These are phyloP conservation scores for Premnoplex brunnescens DNA, from an alignment of 2,797 vertebrate species.

Conservation along the genomic window DNA sequence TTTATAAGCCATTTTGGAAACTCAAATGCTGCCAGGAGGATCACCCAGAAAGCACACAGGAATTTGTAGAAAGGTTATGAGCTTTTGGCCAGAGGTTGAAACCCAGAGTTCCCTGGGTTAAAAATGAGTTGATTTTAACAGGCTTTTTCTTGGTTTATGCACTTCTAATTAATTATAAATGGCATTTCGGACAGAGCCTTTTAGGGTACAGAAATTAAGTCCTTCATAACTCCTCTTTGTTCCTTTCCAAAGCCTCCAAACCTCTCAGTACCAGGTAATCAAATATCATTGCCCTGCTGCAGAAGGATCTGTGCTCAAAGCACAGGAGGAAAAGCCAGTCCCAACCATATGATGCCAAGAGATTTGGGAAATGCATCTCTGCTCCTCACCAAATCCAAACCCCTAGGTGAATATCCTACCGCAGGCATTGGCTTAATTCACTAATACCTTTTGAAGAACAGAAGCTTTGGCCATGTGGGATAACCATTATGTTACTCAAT, in stretches of 20 bases:
- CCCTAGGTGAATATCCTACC: neutral
- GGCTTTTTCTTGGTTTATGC: neutral
- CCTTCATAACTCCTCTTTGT: neutral
- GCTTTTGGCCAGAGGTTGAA: neutral
- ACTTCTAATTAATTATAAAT: neutral
- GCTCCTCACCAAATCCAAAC: neutral
- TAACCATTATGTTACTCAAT: neutral
- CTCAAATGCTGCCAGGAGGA: neutral
- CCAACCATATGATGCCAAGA: rapidly evolving
- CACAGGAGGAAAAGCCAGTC: neutral
- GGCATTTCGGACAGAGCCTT: constrained; percentile 2
- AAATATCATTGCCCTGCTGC: neutral
- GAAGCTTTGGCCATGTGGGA: neutral
- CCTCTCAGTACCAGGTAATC: neutral
- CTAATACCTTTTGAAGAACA: neutral
- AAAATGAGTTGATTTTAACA: neutral
- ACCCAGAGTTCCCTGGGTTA: neutral
- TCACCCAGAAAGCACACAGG: neutral
- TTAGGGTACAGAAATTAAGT: neutral
- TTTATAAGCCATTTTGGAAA: neutral
- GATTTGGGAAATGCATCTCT: neutral
- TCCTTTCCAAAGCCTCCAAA: neutral
- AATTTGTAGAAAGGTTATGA: neutral
- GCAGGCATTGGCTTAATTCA: neutral
- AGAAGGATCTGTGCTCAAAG: neutral